Evolutionary conservation across 2,888 invertebrate species (phyloP), one percentile per base, ranked within the genome.

Genomic region (Elgonia sp.): DNA sequence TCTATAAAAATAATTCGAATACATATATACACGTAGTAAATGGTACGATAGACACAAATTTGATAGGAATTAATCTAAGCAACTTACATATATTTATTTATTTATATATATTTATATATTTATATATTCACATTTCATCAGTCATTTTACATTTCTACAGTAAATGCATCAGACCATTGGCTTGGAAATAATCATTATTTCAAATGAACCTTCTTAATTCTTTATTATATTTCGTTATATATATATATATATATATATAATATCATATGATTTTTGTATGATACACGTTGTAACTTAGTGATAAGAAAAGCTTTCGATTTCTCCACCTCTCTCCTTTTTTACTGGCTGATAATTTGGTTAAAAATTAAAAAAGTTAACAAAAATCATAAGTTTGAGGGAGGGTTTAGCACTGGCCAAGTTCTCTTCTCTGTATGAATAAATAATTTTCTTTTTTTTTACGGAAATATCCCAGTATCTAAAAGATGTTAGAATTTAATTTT

Each of bases 341-440:
- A 21, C 18, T 37, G 3, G 42, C 46, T 69, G 29, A 2, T 60
- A 79, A 46, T 69, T 16, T 8, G 16, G 9, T 57, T 21, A 10
- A 65, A 73, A 65, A 57, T n/a, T 40, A 60, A 18, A 8, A 63
- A 18, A 63, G n/a, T 9, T 16, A 37, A 62, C 53, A 53, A 53
- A 53, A 2, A 53, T n/a, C n/a, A 2, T 14, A n/a, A n/a, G n/a
- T 14, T 40, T 46, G n/a, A 18, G n/a, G 53, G 65, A 62, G 63
- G 70, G 77, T 82, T 69, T 21, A 81, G 70, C 88, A 89, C 89
- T 89, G 89, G 89, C 89, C 89, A 86, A 86, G 77, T 86, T 83
- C 21, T 60, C 65, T 53, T 53, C 5, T 5, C 29, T 29, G 1
- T 29, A 29, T n/a, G n/a, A 29, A 29, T 29, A 29, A 29, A 29